Conservation (phyloP, 2,797 vertebrate genomes). For the Etheostoma perlongum region DNA sequence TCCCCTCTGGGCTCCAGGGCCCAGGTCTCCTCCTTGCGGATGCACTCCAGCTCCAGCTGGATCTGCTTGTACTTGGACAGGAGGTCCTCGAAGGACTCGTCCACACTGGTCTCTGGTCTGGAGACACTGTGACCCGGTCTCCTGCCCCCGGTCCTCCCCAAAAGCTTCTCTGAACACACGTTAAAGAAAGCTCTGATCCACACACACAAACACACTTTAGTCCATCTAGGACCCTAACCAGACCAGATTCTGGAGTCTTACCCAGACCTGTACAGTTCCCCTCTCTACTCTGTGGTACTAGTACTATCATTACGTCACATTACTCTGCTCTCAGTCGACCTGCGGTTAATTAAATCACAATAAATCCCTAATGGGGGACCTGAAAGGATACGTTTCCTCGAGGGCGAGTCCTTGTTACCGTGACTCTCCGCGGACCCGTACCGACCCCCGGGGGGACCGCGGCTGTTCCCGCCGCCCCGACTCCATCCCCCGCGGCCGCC, state of each 20-base stretch:
- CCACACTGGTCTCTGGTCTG: conserved; percentile 87
- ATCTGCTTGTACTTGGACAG: conserved; percentile 97
- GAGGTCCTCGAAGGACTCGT: conserved; percentile 97
- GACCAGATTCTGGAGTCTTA: too few relatives aligned
- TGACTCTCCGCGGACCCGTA: conserved; percentile 76
- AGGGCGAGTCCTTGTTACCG: conserved; percentile 85
- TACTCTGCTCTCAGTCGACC: too few relatives aligned
- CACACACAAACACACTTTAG: too few relatives aligned
- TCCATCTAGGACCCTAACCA: too few relatives aligned
- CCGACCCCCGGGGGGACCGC: conserved; percentile 77
- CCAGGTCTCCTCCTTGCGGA: conserved; percentile 94
- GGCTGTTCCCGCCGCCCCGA: conserved; percentile 67
- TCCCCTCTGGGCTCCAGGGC: conserved; percentile 86
- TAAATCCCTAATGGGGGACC: too few relatives aligned
- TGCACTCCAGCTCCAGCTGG: conserved; percentile 95
- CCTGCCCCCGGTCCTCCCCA: conserved; percentile 84
- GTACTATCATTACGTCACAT: too few relatives aligned
- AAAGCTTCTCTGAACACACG: conserved; percentile 87
- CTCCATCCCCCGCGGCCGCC: conserved; percentile 82
- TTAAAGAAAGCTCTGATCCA: conserved; percentile 48
- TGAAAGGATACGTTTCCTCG: conserved; percentile 92
- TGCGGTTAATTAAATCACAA: too few relatives aligned
- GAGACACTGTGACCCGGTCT: conserved; percentile 81
- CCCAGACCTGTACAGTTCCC: too few relatives aligned
- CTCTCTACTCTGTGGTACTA: too few relatives aligned